Conservation (phyloP, 2,797 vertebrate species). For the Octomys mimax region DNA sequence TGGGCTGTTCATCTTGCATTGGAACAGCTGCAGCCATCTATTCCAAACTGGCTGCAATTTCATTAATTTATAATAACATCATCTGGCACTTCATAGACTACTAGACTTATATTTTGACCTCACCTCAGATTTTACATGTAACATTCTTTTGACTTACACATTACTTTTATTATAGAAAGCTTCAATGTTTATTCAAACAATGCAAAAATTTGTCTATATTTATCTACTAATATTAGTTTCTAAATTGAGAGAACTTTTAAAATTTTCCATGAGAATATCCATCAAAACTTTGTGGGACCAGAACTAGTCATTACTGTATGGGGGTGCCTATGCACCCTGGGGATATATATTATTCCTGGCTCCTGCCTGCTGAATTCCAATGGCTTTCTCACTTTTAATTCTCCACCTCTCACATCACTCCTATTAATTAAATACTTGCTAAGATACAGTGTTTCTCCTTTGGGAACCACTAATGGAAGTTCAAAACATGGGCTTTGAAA, state of each 20-base stretch:
- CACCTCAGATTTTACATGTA: background rate
- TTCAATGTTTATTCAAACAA: background rate
- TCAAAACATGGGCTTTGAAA: background rate
- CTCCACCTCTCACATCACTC: background rate
- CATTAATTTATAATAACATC: background rate
- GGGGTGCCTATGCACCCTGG: background rate
- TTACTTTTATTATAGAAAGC: slow-evolving; percentile 17
- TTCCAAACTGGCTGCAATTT: background rate
- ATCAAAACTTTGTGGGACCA: background rate
- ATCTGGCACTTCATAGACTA: background rate
- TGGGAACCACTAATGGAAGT: background rate
- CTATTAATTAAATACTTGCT: background rate
- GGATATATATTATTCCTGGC: background rate
- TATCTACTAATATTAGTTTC: background rate
- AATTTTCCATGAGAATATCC: background rate
- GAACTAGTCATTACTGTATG: background rate
- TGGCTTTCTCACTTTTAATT: background rate
- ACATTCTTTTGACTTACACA: background rate
- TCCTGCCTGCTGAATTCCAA: background rate
- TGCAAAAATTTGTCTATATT: background rate
- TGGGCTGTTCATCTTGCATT: background rate
- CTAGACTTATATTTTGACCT: background rate
- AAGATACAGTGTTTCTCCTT: background rate
- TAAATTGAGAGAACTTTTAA: slow-evolving; percentile 25
- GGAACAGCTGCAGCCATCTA: background rate